Evolutionary conservation across 1,140 invertebrate genomes (phyloP), one percentile per base, ranked within the genome.

Genomic region (Drosophila lowei): DNA sequence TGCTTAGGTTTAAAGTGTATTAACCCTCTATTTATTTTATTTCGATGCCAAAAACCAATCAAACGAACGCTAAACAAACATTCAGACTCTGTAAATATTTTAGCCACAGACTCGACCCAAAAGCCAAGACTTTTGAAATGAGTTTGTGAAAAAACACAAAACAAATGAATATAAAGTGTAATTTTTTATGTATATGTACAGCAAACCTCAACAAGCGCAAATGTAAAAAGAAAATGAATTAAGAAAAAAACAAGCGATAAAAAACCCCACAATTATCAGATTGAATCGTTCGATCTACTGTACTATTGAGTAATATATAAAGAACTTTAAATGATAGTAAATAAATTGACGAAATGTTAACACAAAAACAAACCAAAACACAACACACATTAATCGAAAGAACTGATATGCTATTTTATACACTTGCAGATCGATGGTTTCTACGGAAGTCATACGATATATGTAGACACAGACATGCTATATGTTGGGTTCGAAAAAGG

Each of bases 301-400:
- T 83, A 83, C 66, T 79, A 79, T 85, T 83, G 66, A 85, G 43
- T 77, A 80, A 80, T 61, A 73, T 57, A 62, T 61, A 77, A 76
- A 72, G 47, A 83, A 68, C 76, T 70, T 66, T 61, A 80, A 73
- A 77, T 49, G 13, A 62, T 84, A 77, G 68, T 63, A 42, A 86
- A 88, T 85, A 76, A 86, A 80, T 77, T 84, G 54, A 75, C 60
- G 66, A 76, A 84, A 83, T 83, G 79, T 83, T 83, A 75, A 84
- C 64, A 41, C 43, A 68, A 77, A 42, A 2, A 3, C 4, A 34
- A 7, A 38, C 4, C 3, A 0, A 43, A 46, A 34, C 38, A n/a
- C n/a, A n/a, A n/a, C n/a, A 47, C 15, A 44, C 41, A 41, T 48
- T 21, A 2, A 34, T 3, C 11, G 25, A 28, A 34, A 9, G 2